Percentiles rank a stretch among this genome's conserved stretches.
phyloP scores from a whole-genome alignment of 2,888 invertebrate genomes.

The Metopia argyrocephala region DNA sequence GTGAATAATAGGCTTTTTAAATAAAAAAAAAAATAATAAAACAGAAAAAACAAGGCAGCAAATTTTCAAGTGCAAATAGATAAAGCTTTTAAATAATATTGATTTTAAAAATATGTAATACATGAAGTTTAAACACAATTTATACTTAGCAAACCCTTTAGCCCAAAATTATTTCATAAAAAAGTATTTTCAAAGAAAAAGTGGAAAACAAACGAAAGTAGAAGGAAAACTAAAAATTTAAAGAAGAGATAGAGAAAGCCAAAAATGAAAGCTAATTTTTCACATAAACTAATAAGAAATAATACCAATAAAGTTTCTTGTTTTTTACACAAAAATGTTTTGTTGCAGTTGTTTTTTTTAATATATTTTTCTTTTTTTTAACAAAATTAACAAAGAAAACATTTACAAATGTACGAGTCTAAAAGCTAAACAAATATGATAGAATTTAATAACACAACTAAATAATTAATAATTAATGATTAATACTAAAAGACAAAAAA shows the following conservation, averaged over 20 bases:
- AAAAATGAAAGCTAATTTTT: conserved; percentile 44
- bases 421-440: conserved; percentile 61
- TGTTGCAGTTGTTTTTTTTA: conserved; percentile 48
- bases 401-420: conserved; percentile 53
- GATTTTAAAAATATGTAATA: not conserved
- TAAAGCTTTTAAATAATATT: not conserved
- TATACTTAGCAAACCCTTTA: conserved; percentile 50
- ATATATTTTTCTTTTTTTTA: conserved; percentile 58
- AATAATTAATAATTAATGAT: conserved; percentile 22
- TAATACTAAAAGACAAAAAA: too few relatives aligned
- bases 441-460: conserved; percentile 58
- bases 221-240: not conserved
- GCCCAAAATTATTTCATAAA: too few relatives aligned
- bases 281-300: conserved; percentile 49
- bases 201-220: conserved; percentile 7
- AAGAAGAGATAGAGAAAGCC: not conserved
- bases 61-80: not conserved
- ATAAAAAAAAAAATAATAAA: not conserved
- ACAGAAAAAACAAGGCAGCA: not conserved
- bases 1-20: too few relatives aligned
- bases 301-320: conserved; percentile 63
- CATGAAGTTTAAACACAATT: conserved; percentile 2
- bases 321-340: conserved; percentile 62
- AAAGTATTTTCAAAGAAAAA: not conserved
- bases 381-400: conserved; percentile 63